Base-by-base conservation (phyloP, 1,140 invertebrate genomes). In the Octopus sinensis region DNA sequence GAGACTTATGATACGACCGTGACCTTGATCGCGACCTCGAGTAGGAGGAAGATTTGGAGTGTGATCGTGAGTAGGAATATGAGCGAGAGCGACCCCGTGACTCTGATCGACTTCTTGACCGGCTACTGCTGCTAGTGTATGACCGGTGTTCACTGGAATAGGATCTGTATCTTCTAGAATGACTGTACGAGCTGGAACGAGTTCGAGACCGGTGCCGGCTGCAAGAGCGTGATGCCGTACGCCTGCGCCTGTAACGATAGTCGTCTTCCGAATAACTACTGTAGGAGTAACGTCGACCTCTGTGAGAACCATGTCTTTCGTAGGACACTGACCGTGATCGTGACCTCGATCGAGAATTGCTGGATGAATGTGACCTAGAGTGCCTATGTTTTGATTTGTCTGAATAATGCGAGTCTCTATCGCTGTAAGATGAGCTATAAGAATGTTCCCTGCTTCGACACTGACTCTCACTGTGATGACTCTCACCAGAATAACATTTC, bases 401-500 rank as follows among this genome's bases (percentile, higher is more conserved):
- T 13, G 86, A 87, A 77, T 83, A 82, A 81, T 84, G 84, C 53
- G 84, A 86, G 78, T 87, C 84, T 76, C 62, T 56, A n/a, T 85
- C 84, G 81, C 76, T 82, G 78, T 82, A 87, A 54, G 87, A 88
- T 78, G 87, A 87, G 76, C 85, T 87, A 79, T 87, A 87, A 5
- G 87, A 87, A 13, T 83, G 83, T 80, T 82, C 79, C 56, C 86
- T 84, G n/a, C 81, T 83, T 62, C 85, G 54, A 30, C 76, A 79
- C 23, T 81, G 81, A 23, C 84, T 81, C 81, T 68, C 80, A 54
- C 84, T 84, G 13, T 79, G 83, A 75, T 71, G 76, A n/a, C 73
- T 81, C 54, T 81, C 54, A 10, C 80, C 53, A 79, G 79, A 78
- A 13, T 83, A 54, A 7, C 83, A 85, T 54, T 81, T 84, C 23